Base-by-base conservation (phyloP, 2,113 vertebrate genomes). In the Glaucomys volans region DNA sequence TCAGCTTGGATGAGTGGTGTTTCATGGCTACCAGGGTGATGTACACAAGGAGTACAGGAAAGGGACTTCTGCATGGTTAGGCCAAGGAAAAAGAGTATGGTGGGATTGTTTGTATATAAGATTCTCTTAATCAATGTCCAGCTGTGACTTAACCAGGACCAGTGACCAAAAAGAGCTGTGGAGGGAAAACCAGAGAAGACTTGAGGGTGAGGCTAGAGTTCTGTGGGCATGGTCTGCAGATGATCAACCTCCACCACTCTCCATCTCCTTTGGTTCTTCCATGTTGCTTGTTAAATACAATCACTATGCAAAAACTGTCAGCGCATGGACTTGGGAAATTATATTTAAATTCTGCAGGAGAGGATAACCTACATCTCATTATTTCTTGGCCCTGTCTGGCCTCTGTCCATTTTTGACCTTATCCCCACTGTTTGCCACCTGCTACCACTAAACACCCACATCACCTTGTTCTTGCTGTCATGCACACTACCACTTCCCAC, bases 361-460 rank as follows among this genome's bases (percentile, higher is more conserved):
- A 81, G 24, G 40, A 67, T 20, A 72, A 11, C 2, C 59, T 59
- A 4, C 22, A 52, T 26, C 62, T 57, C 32, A 3, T 18, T 18
- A 72, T 62, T 72, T 91, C 24, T 83, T 54, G 79, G 54, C 20
- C 75, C 20, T 32, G 22, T n/a, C 30, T 35, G 20, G 35, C 13
- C 14, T n/a, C 50, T 81, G 6, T 30, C 32, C 5, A 17, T 30
- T 80, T 89, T 26, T 72, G 30, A n/a, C 22, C 22, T 18, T 44
- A n/a, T 3, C 22, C 32, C 75, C 20, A 0, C 7, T 17, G 35
- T 20, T 35, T 24, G 76, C 32, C 14, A 30, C 9, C 44, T 16
- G 22, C 32, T 1, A 16, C 35, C 66, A 0, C 67, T 40, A 8
- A n/a, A 35, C 35, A 0, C 1, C 3, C 22, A 4, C 0, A 62